Evolutionary conservation across 2,888 invertebrate species (phyloP), one percentile per base, ranked within the genome.

Genomic region (Escarpia spicata): DNA sequence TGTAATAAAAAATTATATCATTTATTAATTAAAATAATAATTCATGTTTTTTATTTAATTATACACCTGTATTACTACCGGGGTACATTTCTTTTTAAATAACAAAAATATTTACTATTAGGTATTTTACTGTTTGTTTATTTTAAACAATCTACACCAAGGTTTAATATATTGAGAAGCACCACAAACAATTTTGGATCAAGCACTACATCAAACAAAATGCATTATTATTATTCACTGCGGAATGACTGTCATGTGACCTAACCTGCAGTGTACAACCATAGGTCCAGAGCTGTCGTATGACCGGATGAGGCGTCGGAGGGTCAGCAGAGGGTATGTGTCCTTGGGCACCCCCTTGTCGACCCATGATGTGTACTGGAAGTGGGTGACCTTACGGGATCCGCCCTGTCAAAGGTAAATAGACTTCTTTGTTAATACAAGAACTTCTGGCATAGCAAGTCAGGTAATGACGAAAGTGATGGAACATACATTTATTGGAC

Each of bases 351-450:
- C 95, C 2, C 96, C 96, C 92, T 96, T 96, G 93, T 96, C 96
- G n/a, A 96, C 96, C 96, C 96, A 96, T 15, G 96, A 96, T 8
- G 96, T 96, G 94, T 96, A 96, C 94, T 96, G 96, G 93, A 96
- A 96, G 94, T 96, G 96, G 94, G 95, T 95, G n/a, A 96, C 94
- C 12, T 92, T 93, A 75, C 92, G 93, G 6, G 58, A 93, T 19
- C 90, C 93, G 3, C 92, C 93, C 37, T 92, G n/a, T 3, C 75
- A 75, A 26, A 6, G 26, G 75, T 4, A 75, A n/a, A 19, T n/a
- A 52, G 75, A 75, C 75, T 4, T 75, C 75, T 26, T 6, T 75
- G 19, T 75, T 26, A 75, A 26, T 15, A 26, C 26, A 26, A 26
- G 26, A 26, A 26, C 19, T 3, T 75, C 26, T 75, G 75, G 26